Evolutionary conservation across 2,888 invertebrate genomes (phyloP).

Genomic region (Eupithecia subfuscata): DNA sequence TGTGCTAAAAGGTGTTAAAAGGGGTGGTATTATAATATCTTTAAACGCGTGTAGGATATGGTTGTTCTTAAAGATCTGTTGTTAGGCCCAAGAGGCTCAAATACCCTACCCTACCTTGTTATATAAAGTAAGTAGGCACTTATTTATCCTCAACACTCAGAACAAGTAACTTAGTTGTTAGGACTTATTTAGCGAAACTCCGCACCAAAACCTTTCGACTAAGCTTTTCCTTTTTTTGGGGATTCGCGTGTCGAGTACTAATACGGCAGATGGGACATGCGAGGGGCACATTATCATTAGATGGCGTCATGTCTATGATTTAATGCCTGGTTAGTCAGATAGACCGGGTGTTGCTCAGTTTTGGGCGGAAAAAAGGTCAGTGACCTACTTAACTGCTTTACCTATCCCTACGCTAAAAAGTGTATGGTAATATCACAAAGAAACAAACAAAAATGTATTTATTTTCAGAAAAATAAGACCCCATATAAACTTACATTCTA

Average conservation of each 20-base stretch:
- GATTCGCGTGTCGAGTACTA: conserved; percentile 57
- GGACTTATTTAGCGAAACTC: neutral
- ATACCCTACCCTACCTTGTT: neutral
- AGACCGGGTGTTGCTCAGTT: neutral
- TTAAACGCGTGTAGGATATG: too few species aligned
- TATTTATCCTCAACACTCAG: neutral
- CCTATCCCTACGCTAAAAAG: neutral
- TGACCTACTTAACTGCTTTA: neutral
- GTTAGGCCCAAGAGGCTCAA: neutral
- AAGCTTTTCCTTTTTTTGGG: conserved; percentile 35
- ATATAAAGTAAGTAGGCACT: neutral
- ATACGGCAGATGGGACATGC: conserved; percentile 54
- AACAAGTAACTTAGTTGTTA: neutral
- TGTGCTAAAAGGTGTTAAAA: too few species aligned
- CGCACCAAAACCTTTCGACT: neutral
- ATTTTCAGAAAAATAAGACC: too few species aligned
- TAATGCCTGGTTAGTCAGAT: conserved; percentile 28
- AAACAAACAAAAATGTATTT: too few species aligned
- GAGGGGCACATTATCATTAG: conserved; percentile 55
- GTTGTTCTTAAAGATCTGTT: neutral
- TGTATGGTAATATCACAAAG: too few species aligned
- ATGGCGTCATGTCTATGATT: conserved; percentile 47
- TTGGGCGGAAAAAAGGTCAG: neutral
- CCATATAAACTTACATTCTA: too few species aligned
- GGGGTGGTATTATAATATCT: too few species aligned